Base-by-base conservation (phyloP, 2,113 vertebrate species). In the Peromyscus leucopus region DNA sequence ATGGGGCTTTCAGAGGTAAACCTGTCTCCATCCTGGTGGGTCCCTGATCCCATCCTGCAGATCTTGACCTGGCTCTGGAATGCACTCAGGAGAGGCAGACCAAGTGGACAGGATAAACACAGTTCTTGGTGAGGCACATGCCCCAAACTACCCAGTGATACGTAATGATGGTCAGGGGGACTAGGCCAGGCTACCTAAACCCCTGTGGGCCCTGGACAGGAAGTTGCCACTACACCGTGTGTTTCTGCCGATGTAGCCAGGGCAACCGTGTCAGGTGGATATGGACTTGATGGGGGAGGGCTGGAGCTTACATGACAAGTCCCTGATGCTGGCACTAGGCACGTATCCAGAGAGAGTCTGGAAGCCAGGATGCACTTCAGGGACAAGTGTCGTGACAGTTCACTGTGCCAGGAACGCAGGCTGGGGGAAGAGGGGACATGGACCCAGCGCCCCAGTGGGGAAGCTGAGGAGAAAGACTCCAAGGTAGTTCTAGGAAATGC, bases 21-120 rank as follows among this genome's bases (percentile, higher is more conserved):
- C 22, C 19, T 36, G 15, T 57, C 24, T 89, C 31, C 17, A 28
- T 28, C 24, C 51, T 15, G 28, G 65, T 3, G 22, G 2, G 33
- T 36, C 1, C 74, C 10, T 7, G 5, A 63, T 10, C 46, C 59
- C 7, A 5, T 36, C 75, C 11, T 12, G 9, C 22, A 8, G 33
- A 10, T 26, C 79, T n/a, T 21, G 6, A 8, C 51, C 17, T 15
- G 22, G 67, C 12, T 17, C 9, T 22, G 8, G 13, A 16, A 24
- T 19, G 0, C n/a, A 61, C 17, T 28, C 21, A 42, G n/a, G 12
- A 69, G 5, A 36, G 2, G 1, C 42, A 87, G 24, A 9, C 42
- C 55, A 46, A 7, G 21, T n/a, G 26, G 42, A 3, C 55, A 65
- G 51, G 7, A 1, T 11, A 4, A 13, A 24, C 7, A 4, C 1